These are phyloP conservation scores for Pachyseris speciosa DNA, from an alignment of 64 coral and sea anemone species.

Conservation along the genomic window DNA sequence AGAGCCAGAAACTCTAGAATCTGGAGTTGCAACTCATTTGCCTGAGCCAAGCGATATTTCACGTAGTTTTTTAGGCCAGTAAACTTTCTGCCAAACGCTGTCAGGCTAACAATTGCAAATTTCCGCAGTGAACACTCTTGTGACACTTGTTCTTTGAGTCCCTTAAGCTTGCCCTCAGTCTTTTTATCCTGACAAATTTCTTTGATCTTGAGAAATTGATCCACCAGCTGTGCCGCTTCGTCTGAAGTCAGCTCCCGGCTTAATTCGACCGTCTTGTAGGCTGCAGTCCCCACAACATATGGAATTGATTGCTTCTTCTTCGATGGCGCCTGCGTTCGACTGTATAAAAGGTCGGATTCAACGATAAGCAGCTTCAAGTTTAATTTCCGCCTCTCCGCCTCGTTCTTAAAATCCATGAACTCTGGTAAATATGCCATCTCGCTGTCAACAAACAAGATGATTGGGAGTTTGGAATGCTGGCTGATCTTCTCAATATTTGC, in stretches of 20 bases:
- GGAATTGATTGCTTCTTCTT: slow-evolving; percentile 34
- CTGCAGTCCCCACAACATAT: slow-evolving; percentile 32
- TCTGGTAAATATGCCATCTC: slow-evolving; percentile 70
- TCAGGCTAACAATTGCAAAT: slow-evolving; percentile 75
- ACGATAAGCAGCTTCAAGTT: slow-evolving; percentile 76
- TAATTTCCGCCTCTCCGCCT: slow-evolving; percentile 52
- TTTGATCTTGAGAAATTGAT: slow-evolving; percentile 54
- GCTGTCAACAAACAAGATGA: slow-evolving; percentile 77
- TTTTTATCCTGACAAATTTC: slow-evolving; percentile 39
- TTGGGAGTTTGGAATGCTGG: slow-evolving; percentile 46
- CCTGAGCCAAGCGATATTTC: slow-evolving; percentile 46
- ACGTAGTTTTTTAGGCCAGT: slow-evolving; percentile 55
- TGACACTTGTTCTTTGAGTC: slow-evolving; percentile 26
- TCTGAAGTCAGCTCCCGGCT: slow-evolving; percentile 50
- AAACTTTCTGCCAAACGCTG: slow-evolving; percentile 74
- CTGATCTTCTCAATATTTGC: slow-evolving; percentile 75
- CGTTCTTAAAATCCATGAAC: slow-evolving; percentile 78
- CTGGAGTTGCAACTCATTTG: slow-evolving; percentile 64
- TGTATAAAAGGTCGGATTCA: slow-evolving; percentile 57
- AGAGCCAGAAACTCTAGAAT: slow-evolving; percentile 74
- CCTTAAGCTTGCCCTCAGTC: slow-evolving; percentile 12
- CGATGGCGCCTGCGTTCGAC: not conserved
- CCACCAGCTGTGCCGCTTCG: slow-evolving; percentile 47
- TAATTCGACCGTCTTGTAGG: slow-evolving; percentile 62
- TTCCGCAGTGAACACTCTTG: slow-evolving; percentile 30